These are phyloP conservation scores for Pseudomyrmex dendroicus DNA, from an alignment of 1,140 invertebrate genomes.

Conservation along the genomic window DNA sequence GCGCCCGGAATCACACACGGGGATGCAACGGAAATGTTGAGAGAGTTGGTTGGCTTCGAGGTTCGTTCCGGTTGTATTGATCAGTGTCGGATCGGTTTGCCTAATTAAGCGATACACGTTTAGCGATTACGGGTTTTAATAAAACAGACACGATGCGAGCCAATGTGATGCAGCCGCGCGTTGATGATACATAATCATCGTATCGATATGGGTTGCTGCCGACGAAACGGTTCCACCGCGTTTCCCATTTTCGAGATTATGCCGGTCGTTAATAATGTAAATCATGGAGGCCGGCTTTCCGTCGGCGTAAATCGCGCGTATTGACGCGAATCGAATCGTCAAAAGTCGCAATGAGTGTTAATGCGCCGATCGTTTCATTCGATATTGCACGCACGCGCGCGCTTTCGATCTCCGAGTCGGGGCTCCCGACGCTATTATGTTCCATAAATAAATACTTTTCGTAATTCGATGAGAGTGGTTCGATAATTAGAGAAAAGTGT, in stretches of 20 bases:
- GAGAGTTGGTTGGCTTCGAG: not conserved
- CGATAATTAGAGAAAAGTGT: not conserved
- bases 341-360: constrained; percentile 27
- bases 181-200: constrained; percentile 34
- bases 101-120: constrained; percentile 42
- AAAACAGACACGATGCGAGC: constrained; percentile 33
- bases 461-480: not conserved
- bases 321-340: constrained; percentile 35
- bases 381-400: not conserved
- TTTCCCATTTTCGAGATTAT: constrained; percentile 45
- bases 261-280: constrained; percentile 45
- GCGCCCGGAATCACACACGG: not conserved
- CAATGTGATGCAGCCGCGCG: not conserved
- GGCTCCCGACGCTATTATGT: too few species aligned
- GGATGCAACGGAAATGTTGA: constrained; percentile 14
- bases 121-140: constrained; percentile 38
- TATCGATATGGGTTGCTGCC: not conserved
- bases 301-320: constrained; percentile 34
- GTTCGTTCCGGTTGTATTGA: not conserved
- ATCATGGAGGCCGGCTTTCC: constrained; percentile 33
- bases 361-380: not conserved
- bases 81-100: constrained; percentile 16
- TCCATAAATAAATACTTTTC: too few species aligned
- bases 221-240: not conserved
- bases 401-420: too few species aligned